A percentile compares a stretch with the other conserved stretches of the same genome.
Evolutionary conservation across 2,797 vertebrate species (phyloP).

Genomic region (Eurystomus glaucurus): DNA sequence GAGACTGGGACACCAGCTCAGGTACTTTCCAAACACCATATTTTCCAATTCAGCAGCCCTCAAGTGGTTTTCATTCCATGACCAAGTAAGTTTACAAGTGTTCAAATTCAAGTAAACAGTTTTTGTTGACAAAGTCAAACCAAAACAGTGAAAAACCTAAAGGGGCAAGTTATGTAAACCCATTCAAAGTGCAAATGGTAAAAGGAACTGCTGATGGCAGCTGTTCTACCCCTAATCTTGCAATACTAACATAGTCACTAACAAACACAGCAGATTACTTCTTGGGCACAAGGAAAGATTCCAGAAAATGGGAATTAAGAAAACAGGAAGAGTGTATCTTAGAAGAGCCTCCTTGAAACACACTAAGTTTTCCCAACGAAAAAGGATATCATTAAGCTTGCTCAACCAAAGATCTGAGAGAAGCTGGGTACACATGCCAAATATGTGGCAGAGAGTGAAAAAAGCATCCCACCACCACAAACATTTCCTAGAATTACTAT

Average conservation of each 20-base stretch:
- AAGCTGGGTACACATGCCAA: not conserved
- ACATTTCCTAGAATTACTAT: not conserved
- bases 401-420: not conserved
- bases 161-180: not conserved
- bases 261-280: not conserved
- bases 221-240: not conserved
- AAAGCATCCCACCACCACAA: not conserved
- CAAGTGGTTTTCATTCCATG: not conserved
- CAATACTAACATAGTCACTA: not conserved
- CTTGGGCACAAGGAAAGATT: not conserved
- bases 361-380: not conserved
- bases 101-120: not conserved
- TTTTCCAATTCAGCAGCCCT: not conserved
- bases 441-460: not conserved
- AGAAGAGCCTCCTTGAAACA: not conserved
- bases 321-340: not conserved
- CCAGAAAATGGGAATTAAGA: not conserved
- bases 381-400: not conserved
- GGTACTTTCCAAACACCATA: not conserved
- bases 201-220: not conserved
- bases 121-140: not conserved
- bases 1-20: not conserved
- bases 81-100: not conserved
- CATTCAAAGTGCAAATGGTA: not conserved
- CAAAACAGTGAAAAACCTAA: not conserved